A percentile compares a stretch with the other conserved stretches of the same genome.
Conservation (phyloP, 2,797 vertebrate genomes). For the Sardinella longiceps region DNA sequence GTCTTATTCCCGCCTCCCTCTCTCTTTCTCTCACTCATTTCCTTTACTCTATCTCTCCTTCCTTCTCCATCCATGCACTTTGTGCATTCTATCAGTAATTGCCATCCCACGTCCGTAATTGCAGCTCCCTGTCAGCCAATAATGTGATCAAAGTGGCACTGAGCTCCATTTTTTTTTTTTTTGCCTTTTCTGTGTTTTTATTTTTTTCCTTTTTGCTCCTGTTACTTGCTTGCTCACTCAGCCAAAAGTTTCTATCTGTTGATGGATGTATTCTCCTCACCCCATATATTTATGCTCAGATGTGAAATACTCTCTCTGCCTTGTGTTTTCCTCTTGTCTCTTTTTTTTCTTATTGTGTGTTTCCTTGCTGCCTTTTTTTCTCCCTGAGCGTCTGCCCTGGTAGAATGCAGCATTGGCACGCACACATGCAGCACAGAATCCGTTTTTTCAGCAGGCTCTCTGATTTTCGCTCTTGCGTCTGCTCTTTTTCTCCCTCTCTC, state of each 20-base stretch:
- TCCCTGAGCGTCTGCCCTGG: constrained; percentile 47
- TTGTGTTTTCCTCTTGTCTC: constrained; percentile 44
- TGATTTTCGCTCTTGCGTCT: too few species aligned
- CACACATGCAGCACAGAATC: constrained; percentile 45
- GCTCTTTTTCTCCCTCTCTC: not conserved
- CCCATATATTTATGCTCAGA: constrained; percentile 60
- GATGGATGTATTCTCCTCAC: constrained; percentile 65
- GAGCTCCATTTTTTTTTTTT: constrained; percentile 70
- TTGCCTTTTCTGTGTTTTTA: constrained; percentile 39
- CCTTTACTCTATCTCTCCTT: constrained; percentile 10
- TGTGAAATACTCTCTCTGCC: constrained; percentile 43
- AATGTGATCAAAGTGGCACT: constrained; percentile 76
- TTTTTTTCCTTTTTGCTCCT: constrained; percentile 51
- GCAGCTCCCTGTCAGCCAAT: constrained; percentile 74
- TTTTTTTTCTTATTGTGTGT: constrained; percentile 30
- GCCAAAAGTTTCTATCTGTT: constrained; percentile 47
- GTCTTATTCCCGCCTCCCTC: not conserved
- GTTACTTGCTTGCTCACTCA: constrained; percentile 35
- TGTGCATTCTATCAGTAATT: constrained; percentile 91
- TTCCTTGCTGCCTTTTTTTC: constrained; percentile 40
- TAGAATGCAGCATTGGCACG: constrained; percentile 51
- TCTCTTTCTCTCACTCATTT: constrained; percentile 33
- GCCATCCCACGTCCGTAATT: constrained; percentile 78
- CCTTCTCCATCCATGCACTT: constrained; percentile 64
- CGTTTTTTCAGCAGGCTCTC: constrained; percentile 31